A percentile compares a stretch with the other conserved stretches of the same genome.
These are phyloP conservation scores for Eugnorisma glareosa DNA, from an alignment of 2,888 invertebrate genomes.

Conservation along the genomic window DNA sequence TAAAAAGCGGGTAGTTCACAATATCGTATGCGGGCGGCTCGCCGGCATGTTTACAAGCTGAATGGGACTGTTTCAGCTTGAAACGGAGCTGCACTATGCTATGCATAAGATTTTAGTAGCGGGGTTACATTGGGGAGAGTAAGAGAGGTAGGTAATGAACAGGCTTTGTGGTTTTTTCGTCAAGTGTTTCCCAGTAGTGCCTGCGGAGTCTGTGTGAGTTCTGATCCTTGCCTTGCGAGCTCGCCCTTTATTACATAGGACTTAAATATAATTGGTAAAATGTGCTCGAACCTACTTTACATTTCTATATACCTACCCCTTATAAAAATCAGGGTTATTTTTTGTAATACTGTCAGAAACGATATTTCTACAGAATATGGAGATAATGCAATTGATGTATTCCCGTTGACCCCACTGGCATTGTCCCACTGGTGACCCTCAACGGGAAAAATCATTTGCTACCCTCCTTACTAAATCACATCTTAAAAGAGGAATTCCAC, in stretches of 20 bases:
- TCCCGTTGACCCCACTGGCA: no score
- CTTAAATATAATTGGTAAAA: background rate
- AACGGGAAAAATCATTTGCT: no score
- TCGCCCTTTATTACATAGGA: background rate
- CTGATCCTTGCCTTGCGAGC: no score
- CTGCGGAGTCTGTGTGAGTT: no score
- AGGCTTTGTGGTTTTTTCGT: background rate
- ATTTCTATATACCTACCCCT: background rate
- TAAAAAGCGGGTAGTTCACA: slow-evolving; percentile 61
- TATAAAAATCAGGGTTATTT: background rate
- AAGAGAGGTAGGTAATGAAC: slow-evolving; percentile 1
- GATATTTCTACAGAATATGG: no score
- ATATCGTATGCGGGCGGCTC: slow-evolving; percentile 63
- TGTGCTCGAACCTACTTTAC: background rate
- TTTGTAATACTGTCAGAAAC: background rate
- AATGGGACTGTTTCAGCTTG: slow-evolving; percentile 75
- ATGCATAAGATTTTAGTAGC: slow-evolving; percentile 74
- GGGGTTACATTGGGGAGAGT: slow-evolving; percentile 19
- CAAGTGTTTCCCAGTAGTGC: background rate
- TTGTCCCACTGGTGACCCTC: no score
- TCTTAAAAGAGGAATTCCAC: no score
- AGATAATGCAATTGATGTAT: no score
- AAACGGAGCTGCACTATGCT: slow-evolving; percentile 73
- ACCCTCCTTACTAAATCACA: background rate
- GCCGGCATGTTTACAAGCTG: slow-evolving; percentile 71